phyloP scores from a whole-genome alignment of 2,888 invertebrate species.

The Nesidiocoris tenuis region DNA sequence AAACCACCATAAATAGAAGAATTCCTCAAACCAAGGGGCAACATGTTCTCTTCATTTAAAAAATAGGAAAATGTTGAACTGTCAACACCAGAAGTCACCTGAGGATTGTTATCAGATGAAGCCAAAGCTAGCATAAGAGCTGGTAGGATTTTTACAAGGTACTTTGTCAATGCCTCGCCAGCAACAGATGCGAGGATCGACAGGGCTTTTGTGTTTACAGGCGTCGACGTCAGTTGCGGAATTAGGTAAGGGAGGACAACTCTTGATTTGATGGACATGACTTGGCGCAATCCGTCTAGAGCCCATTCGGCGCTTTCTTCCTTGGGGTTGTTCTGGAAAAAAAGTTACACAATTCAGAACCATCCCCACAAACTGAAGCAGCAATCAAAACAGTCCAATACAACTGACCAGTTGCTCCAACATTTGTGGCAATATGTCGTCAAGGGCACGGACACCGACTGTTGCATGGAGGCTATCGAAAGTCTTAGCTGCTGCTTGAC shows the following conservation, averaged over 20 bases:
- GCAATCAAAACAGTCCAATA: too few species aligned
- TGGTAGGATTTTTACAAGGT: constrained; percentile 87
- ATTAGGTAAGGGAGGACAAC: constrained; percentile 95
- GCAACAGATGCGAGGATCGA: constrained; percentile 93
- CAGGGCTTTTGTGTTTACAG: constrained; percentile 89
- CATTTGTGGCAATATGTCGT: constrained; percentile 93
- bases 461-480: constrained; percentile 95
- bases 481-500: constrained; percentile 92
- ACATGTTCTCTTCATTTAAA: too few species aligned
- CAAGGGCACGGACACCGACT: constrained; percentile 88
- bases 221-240: constrained; percentile 85
- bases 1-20: constrained; percentile 7
- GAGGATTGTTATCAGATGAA: constrained; percentile 64
- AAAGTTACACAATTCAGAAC: too few species aligned
- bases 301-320: constrained; percentile 80
- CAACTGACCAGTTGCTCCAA: constrained; percentile 67
- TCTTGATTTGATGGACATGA: constrained; percentile 94
- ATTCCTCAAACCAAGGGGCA: neutral
- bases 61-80: too few species aligned
- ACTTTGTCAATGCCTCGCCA: constrained; percentile 86
- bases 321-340: constrained; percentile 69
- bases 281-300: constrained; percentile 92
- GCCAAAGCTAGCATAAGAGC: constrained; percentile 78
- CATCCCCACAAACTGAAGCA: too few species aligned
- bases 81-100: constrained; percentile 50